Base-by-base conservation (phyloP, 2,888 invertebrate species). In the Blera fallax region DNA sequence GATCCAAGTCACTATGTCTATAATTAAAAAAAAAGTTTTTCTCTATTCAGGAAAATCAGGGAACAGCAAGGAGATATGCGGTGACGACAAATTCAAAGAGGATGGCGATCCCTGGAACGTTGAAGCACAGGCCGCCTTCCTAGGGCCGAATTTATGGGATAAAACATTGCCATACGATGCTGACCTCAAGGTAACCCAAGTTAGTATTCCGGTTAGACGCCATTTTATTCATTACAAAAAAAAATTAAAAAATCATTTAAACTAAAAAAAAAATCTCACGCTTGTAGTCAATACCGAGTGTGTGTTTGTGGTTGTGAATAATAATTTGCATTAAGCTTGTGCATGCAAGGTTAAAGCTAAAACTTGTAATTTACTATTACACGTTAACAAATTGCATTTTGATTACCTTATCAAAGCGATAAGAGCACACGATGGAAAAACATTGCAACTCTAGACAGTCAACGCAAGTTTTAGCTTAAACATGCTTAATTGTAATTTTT, bases 61-160 rank as follows among this genome's bases (percentile, higher is more conserved):
- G 88, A 89, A 89, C 87, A 92, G 91, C 90, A 92, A 92, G 90
- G 92, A 92, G 89, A 92, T 92, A 89, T 92, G 92, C 89, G 92
- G 92, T 64, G 92, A 92, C 90, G 92, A 92, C 87, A 94, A 94
- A 92, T 95, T 95, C 92, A 96, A 96, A 93, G 96, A 96, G 92
- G 96, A 96, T 93, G 96, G 94, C 90, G 96, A 96, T 93, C 94
- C 97, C 88, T 97, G 97, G 96, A 95, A 95, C 91, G 95, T 96
- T 91, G 97, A 98, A 94, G 97, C 97, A 91, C 97, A 97, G 93
- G 96, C 98, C 88, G 98, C 98, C 92, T 98, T 98, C 94, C 95
- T 98, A 90, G 98, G 98, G 87, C 98, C 98, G 88, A 98, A 97
- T 93, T 94, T 98, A 87, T 98, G 98, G 98, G 98, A 98, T 93